Evolutionary conservation across 2,888 invertebrate genomes (phyloP).

Genomic region (Hirtodrosophila confusa): DNA sequence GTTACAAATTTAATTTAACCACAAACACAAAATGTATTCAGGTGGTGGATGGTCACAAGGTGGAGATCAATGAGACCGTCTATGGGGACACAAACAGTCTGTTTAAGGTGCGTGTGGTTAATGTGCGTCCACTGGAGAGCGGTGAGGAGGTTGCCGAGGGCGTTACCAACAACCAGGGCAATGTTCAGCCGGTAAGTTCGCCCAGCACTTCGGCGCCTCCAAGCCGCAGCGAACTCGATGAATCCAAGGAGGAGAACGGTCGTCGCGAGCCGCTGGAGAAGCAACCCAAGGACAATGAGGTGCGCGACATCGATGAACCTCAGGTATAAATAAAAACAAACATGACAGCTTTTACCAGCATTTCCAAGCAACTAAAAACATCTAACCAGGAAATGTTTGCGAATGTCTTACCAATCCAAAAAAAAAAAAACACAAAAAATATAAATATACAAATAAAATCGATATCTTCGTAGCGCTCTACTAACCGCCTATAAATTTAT

Average conservation of each 20-base stretch:
- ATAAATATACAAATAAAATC: not conserved
- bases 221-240: constrained; percentile 50
- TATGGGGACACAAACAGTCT: constrained; percentile 83
- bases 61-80: constrained; percentile 86
- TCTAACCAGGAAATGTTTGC: constrained; percentile 53
- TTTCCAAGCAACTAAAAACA: constrained; percentile 21
- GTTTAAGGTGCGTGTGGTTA: constrained; percentile 85
- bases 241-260: constrained; percentile 68
- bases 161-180: constrained; percentile 39
- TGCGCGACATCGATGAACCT: constrained; percentile 79
- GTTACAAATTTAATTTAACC: not conserved
- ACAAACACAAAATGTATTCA: constrained; percentile 51
- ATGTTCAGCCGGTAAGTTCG: constrained; percentile 27
- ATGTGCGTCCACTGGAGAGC: constrained; percentile 85
- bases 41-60: constrained; percentile 86
- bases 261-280: constrained; percentile 74
- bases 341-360: constrained; percentile 24
- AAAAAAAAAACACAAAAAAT: not conserved
- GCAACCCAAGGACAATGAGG: constrained; percentile 79
- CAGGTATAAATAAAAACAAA: constrained; percentile 79
- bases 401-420: constrained; percentile 46
- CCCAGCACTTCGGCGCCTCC: constrained; percentile 56
- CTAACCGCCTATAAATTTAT: constrained; percentile 52
- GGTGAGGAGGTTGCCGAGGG: constrained; percentile 76
- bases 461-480: constrained; percentile 42